These are phyloP conservation scores for Scomber scombrus DNA, from an alignment of 2,113 vertebrate species.

Conservation along the genomic window DNA sequence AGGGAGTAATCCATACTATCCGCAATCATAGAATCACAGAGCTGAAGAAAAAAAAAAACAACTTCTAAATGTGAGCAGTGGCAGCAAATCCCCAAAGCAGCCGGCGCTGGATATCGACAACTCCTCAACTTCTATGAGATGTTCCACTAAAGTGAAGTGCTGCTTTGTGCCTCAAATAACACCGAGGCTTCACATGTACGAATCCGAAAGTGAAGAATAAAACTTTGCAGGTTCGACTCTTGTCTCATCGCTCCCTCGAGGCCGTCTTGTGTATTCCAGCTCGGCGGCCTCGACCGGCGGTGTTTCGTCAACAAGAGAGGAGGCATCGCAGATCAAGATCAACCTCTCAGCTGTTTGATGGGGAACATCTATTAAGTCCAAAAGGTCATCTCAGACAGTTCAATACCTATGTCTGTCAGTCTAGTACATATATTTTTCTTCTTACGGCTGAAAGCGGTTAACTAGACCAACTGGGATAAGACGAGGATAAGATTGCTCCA, in stretches of 20 bases:
- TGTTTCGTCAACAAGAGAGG: background rate
- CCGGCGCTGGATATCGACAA: slow-evolving; percentile 6
- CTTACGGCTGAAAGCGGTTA: slow-evolving; percentile 31
- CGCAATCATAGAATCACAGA: slow-evolving; percentile 36
- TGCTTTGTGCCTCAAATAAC: background rate
- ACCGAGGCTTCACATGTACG: background rate
- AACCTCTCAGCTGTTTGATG: background rate
- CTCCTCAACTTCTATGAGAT: background rate
- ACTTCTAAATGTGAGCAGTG: slow-evolving; percentile 11
- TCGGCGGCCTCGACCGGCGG: background rate
- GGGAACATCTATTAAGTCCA: slow-evolving; percentile 40
- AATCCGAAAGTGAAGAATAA: background rate
- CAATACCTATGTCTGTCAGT: slow-evolving; percentile 12
- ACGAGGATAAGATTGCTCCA: slow-evolving; percentile 8
- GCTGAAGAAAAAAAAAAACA: slow-evolving; percentile 13
- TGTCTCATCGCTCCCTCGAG: too few species aligned
- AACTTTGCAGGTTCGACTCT: background rate
- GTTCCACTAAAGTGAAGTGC: background rate
- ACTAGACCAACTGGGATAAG: slow-evolving; percentile 72
- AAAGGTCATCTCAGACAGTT: slow-evolving; percentile 24
- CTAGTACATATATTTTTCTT: slow-evolving; percentile 15
- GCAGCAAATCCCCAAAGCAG: slow-evolving; percentile 5
- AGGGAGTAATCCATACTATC: slow-evolving; percentile 28
- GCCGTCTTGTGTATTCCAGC: too few species aligned
- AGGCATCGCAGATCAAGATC: background rate